Evolutionary conservation across 2,888 invertebrate genomes (phyloP).

Genomic region (Blomia tropicalis): DNA sequence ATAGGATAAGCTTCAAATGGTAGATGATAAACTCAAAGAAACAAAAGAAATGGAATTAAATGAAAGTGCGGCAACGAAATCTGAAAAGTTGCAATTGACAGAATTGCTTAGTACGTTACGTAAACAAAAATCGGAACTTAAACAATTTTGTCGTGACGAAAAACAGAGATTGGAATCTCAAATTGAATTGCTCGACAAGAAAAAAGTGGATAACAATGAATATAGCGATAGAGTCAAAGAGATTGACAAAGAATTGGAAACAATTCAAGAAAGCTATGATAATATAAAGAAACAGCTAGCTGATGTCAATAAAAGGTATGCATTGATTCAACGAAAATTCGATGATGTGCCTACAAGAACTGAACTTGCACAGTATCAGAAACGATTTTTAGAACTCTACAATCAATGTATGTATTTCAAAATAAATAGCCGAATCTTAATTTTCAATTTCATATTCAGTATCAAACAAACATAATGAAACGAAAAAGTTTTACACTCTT

Average conservation of each 20-base stretch:
- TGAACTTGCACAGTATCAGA: conserved; percentile 85
- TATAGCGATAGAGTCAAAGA: conserved; percentile 22
- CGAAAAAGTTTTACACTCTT: conserved; percentile 88
- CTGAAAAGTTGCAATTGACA: conserved; percentile 18
- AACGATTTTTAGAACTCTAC: conserved; percentile 84
- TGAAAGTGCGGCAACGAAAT: conserved; percentile 11
- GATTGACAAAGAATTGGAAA: conserved; percentile 20
- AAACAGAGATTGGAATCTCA: conserved; percentile 24
- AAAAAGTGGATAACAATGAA: conserved; percentile 20
- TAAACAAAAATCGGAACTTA: conserved; percentile 53
- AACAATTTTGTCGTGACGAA: conserved; percentile 50
- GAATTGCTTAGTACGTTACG: conserved; percentile 46
- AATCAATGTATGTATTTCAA: conserved; percentile 45
- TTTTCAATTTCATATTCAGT: conserved; percentile 46
- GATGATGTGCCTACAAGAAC: conserved; percentile 85
- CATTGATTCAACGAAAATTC: conserved; percentile 61
- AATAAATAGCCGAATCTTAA: not conserved
- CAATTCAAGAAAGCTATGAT: conserved; percentile 19
- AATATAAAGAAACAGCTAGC: conserved; percentile 28
- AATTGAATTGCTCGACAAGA: conserved; percentile 19
- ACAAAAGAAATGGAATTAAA: conserved; percentile 7
- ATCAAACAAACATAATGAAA: conserved; percentile 84
- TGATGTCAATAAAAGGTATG: conserved; percentile 42
- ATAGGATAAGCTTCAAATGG: conserved; percentile 15
- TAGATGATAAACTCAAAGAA: conserved; percentile 16